These are phyloP conservation scores for Camelus dromedarius DNA, from an alignment of 2,113 vertebrate genomes.

Conservation along the genomic window DNA sequence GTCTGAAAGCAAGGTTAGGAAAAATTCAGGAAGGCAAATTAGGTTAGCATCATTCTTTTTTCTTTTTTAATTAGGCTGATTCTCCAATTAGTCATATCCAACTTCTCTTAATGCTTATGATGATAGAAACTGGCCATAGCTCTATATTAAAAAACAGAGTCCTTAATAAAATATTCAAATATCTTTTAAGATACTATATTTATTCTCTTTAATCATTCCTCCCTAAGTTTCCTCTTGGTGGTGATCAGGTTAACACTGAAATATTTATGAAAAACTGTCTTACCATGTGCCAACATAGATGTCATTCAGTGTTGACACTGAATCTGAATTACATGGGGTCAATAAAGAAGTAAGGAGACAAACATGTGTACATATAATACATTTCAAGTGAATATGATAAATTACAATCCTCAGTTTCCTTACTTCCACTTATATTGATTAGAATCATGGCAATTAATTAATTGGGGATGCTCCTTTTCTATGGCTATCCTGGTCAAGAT, in stretches of 20 bases:
- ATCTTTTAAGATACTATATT: background rate
- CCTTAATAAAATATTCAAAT: background rate
- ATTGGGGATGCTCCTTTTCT: background rate
- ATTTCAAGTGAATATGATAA: background rate
- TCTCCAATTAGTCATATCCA: background rate
- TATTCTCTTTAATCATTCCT: background rate
- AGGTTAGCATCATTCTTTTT: background rate
- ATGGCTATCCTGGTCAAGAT: background rate
- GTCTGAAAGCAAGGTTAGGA: background rate
- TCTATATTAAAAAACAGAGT: background rate
- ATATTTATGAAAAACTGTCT: background rate
- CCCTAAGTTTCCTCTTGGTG: background rate
- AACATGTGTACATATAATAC: background rate
- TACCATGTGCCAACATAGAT: background rate
- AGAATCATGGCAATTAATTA: background rate
- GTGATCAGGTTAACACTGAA: conserved; percentile 7
- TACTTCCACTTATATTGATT: background rate
- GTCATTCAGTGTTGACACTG: background rate
- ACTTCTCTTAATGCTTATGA: background rate
- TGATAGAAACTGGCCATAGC: background rate
- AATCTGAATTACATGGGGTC: background rate
- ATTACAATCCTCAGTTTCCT: background rate
- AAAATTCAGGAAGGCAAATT: background rate
- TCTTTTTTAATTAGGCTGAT: background rate
- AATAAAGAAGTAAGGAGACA: background rate